These are phyloP conservation scores for Ptychoptera contaminata DNA, from an alignment of 2,888 invertebrate genomes.

Conservation along the genomic window DNA sequence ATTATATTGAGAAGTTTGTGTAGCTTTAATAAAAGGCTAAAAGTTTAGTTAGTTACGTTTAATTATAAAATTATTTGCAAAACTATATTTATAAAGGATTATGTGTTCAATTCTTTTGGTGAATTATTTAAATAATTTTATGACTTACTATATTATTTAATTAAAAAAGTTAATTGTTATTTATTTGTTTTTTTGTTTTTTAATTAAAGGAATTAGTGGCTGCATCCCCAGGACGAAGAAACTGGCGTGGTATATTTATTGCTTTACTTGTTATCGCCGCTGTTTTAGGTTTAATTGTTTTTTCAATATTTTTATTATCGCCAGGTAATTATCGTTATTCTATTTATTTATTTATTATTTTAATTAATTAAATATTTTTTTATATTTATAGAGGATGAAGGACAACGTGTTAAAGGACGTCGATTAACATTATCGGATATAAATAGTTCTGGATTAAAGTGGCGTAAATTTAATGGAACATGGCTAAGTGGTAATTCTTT, in stretches of 20 bases:
- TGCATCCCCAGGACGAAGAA: constrained; percentile 69
- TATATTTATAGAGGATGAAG: constrained; percentile 34
- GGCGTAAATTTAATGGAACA: constrained; percentile 56
- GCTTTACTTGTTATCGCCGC: constrained; percentile 80
- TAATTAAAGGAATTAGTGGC: constrained; percentile 71
- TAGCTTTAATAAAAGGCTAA: too few relatives aligned
- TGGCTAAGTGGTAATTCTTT: constrained; percentile 61
- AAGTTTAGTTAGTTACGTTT: too few relatives aligned
- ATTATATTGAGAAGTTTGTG: too few relatives aligned
- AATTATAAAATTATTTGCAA: too few relatives aligned
- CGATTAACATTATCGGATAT: constrained; percentile 56
- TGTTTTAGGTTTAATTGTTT: constrained; percentile 75
- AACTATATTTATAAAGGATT: too few relatives aligned
- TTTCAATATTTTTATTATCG: constrained; percentile 80
- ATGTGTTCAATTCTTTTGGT: too few relatives aligned
- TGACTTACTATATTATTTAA: not conserved
- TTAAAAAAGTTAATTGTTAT: not conserved
- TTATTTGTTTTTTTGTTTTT: constrained; percentile 8
- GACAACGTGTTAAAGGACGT: constrained; percentile 48
- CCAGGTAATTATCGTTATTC: constrained; percentile 33
- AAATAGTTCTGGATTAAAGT: constrained; percentile 37
- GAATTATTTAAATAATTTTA: not conserved
- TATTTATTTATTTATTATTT: not conserved
- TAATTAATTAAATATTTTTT: not conserved
- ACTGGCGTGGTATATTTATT: constrained; percentile 90